These are phyloP conservation scores for Sinopyrophorus schimmeli DNA, from an alignment of 2,888 invertebrate genomes.

Conservation along the genomic window DNA sequence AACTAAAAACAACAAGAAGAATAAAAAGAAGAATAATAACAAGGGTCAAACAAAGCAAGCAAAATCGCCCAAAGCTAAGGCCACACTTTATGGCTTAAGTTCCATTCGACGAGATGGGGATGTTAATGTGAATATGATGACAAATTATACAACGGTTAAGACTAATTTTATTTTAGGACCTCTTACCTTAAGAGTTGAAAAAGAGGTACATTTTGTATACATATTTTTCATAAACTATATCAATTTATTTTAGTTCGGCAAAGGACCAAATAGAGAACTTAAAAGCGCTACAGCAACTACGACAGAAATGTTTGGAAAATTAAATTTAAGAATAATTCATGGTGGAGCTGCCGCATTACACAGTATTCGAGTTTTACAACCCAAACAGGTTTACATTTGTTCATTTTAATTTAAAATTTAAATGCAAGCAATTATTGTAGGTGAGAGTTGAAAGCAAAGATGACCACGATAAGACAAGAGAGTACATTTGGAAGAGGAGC, in stretches of 20 bases:
- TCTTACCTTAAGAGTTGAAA: conserved; percentile 75
- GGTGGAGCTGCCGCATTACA: conserved; percentile 82
- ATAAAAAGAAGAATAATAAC: conserved; percentile 50
- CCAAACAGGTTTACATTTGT: conserved; percentile 72
- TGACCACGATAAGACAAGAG: conserved; percentile 81
- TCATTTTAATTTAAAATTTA: background rate
- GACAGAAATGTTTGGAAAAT: conserved; percentile 81
- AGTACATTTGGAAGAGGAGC: conserved; percentile 82
- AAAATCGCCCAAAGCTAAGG: conserved; percentile 69
- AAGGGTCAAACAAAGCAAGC: conserved; percentile 50
- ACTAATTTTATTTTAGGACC: conserved; percentile 83
- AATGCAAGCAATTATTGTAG: conserved; percentile 54
- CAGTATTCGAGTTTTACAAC: conserved; percentile 82
- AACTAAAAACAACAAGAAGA: conserved; percentile 37
- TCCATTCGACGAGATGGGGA: conserved; percentile 79
- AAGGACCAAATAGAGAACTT: conserved; percentile 77
- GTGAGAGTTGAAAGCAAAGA: conserved; percentile 81
- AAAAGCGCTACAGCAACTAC: conserved; percentile 87
- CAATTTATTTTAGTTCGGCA: conserved; percentile 64
- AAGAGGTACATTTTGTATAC: conserved; percentile 65
- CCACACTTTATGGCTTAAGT: conserved; percentile 79
- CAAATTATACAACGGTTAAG: conserved; percentile 79
- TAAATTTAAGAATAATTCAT: conserved; percentile 75
- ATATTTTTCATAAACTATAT: background rate
- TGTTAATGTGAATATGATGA: conserved; percentile 77